Evolutionary conservation across 2,888 invertebrate genomes (phyloP), one percentile per base, ranked within the genome.

Genomic region (Drosophila fulvimacula): DNA sequence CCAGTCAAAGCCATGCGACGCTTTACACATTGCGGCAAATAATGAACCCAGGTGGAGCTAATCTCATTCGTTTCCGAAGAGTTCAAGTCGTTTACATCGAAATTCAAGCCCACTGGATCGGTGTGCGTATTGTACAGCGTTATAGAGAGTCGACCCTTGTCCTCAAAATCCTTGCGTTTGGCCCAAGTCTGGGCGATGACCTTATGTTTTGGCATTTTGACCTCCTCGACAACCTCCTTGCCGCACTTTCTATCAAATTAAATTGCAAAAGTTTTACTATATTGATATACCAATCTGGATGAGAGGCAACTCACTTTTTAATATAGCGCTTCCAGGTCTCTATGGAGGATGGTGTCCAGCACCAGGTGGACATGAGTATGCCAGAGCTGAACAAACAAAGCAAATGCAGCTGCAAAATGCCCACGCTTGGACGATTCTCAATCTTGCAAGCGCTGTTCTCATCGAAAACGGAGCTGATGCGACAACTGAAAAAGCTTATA

Each of bases 1-100:
- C 95, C 94, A 69, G 95, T 96, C 13, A 98, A 93, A 0, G 97
- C 98, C 82, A 96, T 97, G 82, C 98, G 94, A 3, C 98, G 94
- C 9, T 95, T 95, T 1, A 98, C 95, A 89, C 98, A 94, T 77
- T 97, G 96, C 0, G 98, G 98, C 73, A 98, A 93, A 75, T 97
- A 97, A 59, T 97, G 97, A 42, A 97, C 97, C 97, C 98, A 98
- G 0, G 97, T 96, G 0, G 98, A 97, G 62, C 97, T 97, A 57
- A 98, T 94, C 84, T 97, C 97, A 77, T 96, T 96, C 68, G 96
- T 96, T 58, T 95, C 96, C 52, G 95, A 95, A 52, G 95, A 96
- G 89, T 96, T 96, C 52, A 95, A 86, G 71, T 93, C 93, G 56
- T 92, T 92, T 0, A 92, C 91, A 85, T 95, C 95, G 76, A 96